Evolutionary conservation across 2,888 invertebrate genomes (phyloP).

Genomic region (Alitta virens): DNA sequence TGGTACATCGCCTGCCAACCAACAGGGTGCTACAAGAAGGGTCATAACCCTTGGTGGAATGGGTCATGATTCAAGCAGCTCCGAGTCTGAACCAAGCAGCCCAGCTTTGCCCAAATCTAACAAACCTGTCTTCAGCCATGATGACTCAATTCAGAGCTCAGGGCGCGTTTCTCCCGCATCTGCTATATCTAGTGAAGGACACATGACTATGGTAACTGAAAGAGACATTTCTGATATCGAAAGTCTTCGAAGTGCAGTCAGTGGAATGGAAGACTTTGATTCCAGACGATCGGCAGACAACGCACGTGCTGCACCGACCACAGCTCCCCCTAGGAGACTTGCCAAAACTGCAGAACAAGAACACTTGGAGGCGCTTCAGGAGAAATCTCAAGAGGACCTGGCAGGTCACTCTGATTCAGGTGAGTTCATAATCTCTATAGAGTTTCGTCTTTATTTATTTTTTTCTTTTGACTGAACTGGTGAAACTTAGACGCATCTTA

Average conservation of each 20-base stretch:
- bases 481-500: no score
- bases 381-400: no score
- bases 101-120: conserved; percentile 18
- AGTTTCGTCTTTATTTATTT: no score
- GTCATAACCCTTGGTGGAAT: no score
- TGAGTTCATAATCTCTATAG: no score
- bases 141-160: conserved; percentile 22
- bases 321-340: not conserved
- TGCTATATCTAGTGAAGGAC: conserved; percentile 23
- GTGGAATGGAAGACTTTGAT: not conserved
- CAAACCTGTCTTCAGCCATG: conserved; percentile 16
- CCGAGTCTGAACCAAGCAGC: conserved; percentile 13
- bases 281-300: not conserved
- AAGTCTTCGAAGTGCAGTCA: not conserved
- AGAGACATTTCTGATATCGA: conserved; percentile 7
- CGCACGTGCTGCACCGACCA: not conserved
- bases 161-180: not conserved
- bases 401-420: no score
- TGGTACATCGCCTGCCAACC: no score
- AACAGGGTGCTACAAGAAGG: no score
- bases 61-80: not conserved
- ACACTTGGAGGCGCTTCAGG: no score
- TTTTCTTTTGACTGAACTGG: no score
- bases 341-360: no score
- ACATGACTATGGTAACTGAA: conserved; percentile 25